Percentiles rank a stretch among this genome's conserved stretches.
phyloP scores from a whole-genome alignment of 1,140 invertebrate species.

The Eufriesea mexicana region DNA sequence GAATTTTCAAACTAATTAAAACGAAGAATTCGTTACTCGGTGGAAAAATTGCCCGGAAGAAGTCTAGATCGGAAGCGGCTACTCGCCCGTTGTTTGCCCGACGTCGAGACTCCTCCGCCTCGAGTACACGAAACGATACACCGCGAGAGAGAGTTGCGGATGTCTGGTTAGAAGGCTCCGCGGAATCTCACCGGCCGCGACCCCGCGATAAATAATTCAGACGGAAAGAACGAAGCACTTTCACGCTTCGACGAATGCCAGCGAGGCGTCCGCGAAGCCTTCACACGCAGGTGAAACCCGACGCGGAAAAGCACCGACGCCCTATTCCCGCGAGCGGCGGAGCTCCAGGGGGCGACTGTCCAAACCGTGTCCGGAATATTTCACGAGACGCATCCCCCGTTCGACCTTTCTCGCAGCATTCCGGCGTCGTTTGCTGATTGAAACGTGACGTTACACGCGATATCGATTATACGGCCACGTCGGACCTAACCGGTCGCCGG shows the following conservation, averaged over 20 bases:
- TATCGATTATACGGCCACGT: constrained; percentile 42
- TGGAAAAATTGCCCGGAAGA: background rate
- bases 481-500: background rate
- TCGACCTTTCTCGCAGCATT: constrained; percentile 13
- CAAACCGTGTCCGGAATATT: constrained; percentile 30
- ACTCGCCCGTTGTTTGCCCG: background rate
- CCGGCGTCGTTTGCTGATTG: constrained; percentile 28
- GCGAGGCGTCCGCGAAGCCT: too few species aligned
- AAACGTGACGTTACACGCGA: constrained; percentile 50
- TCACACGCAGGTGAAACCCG: background rate
- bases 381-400: constrained; percentile 15
- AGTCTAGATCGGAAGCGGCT: too few species aligned
- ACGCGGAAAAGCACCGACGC: background rate
- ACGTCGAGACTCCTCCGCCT: background rate
- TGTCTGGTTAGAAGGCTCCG: too few species aligned
- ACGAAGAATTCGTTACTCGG: background rate
- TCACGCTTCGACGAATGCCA: background rate
- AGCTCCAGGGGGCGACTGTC: background rate
- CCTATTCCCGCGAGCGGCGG: background rate
- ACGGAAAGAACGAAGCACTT: background rate
- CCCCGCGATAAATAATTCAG: background rate
- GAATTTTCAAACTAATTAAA: background rate
- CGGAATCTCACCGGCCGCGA: too few species aligned
- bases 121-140: too few species aligned
- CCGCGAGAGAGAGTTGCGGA: too few species aligned